Evolutionary conservation across 1,140 invertebrate species (phyloP).

Genomic region (Planococcus citri): DNA sequence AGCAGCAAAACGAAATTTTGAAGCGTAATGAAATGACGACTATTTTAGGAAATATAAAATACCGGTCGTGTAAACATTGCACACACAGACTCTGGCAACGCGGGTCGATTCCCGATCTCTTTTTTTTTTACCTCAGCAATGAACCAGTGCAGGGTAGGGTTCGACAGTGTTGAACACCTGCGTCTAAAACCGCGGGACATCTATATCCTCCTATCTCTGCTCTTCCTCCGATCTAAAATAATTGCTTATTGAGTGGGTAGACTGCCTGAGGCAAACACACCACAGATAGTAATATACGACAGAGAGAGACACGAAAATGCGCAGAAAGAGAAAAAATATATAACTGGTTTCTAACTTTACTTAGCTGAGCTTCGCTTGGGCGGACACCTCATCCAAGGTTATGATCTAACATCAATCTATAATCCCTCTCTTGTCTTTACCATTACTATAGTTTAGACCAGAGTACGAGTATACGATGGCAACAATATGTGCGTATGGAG

Average conservation of each 20-base stretch:
- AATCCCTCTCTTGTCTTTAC: not conserved
- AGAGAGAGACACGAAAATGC: not conserved
- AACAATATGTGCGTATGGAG: conserved; percentile 14
- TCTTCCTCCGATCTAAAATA: conserved; percentile 16
- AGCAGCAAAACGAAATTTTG: not conserved
- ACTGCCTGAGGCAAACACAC: not conserved
- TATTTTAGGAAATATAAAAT: conserved; percentile 21
- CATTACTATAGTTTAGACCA: not conserved
- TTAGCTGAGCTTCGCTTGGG: conserved; percentile 5
- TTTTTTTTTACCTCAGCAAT: not conserved
- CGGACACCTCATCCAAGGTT: conserved; percentile 19
- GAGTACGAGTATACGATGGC: too few species aligned
- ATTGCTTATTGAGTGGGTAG: conserved; percentile 20
- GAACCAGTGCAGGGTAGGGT: conserved; percentile 6
- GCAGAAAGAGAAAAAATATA: not conserved
- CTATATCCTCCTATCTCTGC: conserved; percentile 18
- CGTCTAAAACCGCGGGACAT: conserved; percentile 18
- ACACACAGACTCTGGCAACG: conserved; percentile 10
- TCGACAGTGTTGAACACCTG: conserved; percentile 19
- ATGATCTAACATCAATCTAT: conserved; percentile 18
- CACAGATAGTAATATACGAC: not conserved
- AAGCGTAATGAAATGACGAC: conserved; percentile 16
- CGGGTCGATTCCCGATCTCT: conserved; percentile 10
- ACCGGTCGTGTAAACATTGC: conserved; percentile 19
- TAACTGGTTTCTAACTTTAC: conserved; percentile 16